Conservation (phyloP, 2,888 invertebrate species). For the Lysandra bellargus region DNA sequence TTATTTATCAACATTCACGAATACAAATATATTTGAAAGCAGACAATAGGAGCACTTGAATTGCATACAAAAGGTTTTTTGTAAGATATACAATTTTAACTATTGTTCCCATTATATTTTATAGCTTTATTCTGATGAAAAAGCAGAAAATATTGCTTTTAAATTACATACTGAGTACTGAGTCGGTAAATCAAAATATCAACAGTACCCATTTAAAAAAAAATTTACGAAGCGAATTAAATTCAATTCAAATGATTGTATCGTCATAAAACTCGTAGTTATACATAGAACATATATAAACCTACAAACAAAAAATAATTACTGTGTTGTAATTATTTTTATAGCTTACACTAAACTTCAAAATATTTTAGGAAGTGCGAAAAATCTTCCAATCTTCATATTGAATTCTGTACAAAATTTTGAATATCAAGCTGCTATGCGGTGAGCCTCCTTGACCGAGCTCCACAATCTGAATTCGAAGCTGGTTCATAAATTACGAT, state of each 20-base stretch:
- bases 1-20: not conserved
- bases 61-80: slow-evolving; percentile 16
- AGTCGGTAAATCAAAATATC: not conserved
- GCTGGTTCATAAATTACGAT: slow-evolving; percentile 32
- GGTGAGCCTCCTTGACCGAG: slow-evolving; percentile 29
- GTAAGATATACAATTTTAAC: not conserved
- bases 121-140: not conserved
- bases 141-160: not conserved
- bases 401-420: slow-evolving; percentile 25
- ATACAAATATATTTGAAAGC: slow-evolving; percentile 5
- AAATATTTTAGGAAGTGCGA: not conserved
- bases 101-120: not conserved
- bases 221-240: too few species aligned
- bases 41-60: slow-evolving; percentile 11
- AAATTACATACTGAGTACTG: not conserved
- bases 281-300: too few species aligned
- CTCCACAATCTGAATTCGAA: slow-evolving; percentile 21
- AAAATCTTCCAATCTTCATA: slow-evolving; percentile 23
- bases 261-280: too few species aligned
- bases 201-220: too few species aligned
- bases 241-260: too few species aligned
- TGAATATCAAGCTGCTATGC: slow-evolving; percentile 10
- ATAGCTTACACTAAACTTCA: not conserved
- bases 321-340: too few species aligned
- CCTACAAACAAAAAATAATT: too few species aligned